Conservation (phyloP, 2,113 vertebrate species). For the Nansenia antarctica region DNA sequence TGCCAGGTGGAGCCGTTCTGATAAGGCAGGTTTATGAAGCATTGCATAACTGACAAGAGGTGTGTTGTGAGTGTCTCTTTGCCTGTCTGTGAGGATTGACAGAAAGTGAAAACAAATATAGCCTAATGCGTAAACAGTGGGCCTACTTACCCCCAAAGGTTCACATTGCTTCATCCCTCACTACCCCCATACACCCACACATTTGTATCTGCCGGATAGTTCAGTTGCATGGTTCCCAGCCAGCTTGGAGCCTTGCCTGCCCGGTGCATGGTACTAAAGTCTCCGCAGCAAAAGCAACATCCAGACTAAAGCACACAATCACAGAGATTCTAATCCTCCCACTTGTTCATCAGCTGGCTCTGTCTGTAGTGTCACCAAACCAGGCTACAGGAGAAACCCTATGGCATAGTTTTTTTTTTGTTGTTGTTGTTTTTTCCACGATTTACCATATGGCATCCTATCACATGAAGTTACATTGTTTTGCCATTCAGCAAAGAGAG, state of each 20-base stretch:
- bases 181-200: neutral
- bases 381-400: neutral
- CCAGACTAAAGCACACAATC: conserved; percentile 18
- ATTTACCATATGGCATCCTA: neutral
- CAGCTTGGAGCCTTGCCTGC: neutral
- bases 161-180: neutral
- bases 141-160: neutral
- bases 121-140: conserved; percentile 5
- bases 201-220: too few relatives aligned
- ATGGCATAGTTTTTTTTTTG: too few relatives aligned
- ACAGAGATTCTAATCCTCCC: conserved; percentile 4
- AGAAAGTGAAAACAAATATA: neutral
- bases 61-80: conserved; percentile 34
- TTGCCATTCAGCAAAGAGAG: neutral
- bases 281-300: conserved; percentile 14
- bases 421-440: too few relatives aligned
- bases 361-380: neutral
- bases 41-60: conserved; percentile 8
- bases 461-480: neutral
- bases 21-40: neutral
- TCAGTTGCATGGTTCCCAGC: neutral
- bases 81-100: conserved; percentile 18
- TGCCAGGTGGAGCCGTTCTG: conserved; percentile 54
- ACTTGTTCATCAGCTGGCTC: conserved; percentile 14
- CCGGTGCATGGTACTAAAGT: conserved; percentile 3